Evolutionary conservation across 1,140 invertebrate genomes (phyloP), one percentile per base, ranked within the genome.

Genomic region (Temnothorax nylanderi): DNA sequence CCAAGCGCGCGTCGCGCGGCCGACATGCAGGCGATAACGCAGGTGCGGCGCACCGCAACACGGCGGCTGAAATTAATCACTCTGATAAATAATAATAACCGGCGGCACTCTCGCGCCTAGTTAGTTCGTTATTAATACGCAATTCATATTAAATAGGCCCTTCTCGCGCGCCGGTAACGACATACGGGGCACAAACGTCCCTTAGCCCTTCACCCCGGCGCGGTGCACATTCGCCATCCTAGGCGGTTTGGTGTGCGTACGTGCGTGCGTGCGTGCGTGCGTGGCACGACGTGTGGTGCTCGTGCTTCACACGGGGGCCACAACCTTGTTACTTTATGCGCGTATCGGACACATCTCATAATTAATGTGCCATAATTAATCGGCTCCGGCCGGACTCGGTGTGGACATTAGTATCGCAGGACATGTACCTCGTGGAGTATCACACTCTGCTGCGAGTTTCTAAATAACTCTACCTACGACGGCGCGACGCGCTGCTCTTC

Each of bases 41-140:
- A 93, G 91, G 85, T 92, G 91, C 76, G 91, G 91, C 80, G 80
- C 74, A 74, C 92, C 93, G 87, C 92, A 93, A 92, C 91, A 92
- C 88, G 90, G 71, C 86, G 89, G 88, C 91, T 89, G 89, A 80
- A 93, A 94, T 94, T 94, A 94, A 95, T 94, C 93, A 94, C 92
- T 88, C 90, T 91, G 93, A 94, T 95, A 94, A 95, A 95, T 95
- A 94, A 94, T 95, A 95, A 95, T 93, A 94, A 93, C 91, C 87
- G 87, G 81, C 74, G 88, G 90, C 88, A 88, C 88, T 90, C 92
- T 91, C 91, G 89, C 90, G 89, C 90, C 92, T 93, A 93, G 93
- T 94, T 94, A 92, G 91, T 94, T 92, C 91, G 93, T 94, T 95
- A 95, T 95, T 95, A 94, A 95, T 95, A 93, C 91, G 93, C 94